These are phyloP conservation scores for Tangara arthus DNA, from an alignment of 2,797 vertebrate species.

Conservation along the genomic window DNA sequence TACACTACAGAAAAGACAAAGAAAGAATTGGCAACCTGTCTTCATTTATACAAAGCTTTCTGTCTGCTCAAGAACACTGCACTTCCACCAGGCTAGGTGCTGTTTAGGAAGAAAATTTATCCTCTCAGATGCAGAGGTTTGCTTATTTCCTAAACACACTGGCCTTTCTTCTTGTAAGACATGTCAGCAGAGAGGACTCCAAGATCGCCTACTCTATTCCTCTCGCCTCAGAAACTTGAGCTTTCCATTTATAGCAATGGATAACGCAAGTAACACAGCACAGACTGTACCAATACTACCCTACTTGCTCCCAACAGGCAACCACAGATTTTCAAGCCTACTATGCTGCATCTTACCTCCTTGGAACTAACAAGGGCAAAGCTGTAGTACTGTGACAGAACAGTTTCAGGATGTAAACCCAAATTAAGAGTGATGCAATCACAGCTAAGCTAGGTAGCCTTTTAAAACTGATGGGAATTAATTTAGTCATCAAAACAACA, in stretches of 20 bases:
- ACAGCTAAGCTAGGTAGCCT: not conserved
- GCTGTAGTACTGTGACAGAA: not conserved
- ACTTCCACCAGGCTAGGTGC: not conserved
- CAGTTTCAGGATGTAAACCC: not conserved
- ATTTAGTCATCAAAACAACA: not conserved
- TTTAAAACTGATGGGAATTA: not conserved
- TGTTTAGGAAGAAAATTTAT: not conserved
- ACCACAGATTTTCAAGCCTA: not conserved
- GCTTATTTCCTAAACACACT: not conserved
- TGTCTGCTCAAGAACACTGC: not conserved
- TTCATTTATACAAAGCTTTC: not conserved
- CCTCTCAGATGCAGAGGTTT: not conserved
- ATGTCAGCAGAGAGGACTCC: conserved; percentile 18
- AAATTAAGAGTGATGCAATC: not conserved
- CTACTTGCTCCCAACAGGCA: conserved; percentile 23
- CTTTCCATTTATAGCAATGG: conserved; percentile 39
- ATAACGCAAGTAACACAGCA: not conserved
- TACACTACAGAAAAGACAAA: not conserved
- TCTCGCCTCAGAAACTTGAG: conserved; percentile 11
- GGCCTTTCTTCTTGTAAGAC: not conserved
- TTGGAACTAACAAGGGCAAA: not conserved
- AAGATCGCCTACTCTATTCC: conserved; percentile 33
- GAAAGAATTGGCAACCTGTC: not conserved
- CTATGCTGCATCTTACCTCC: not conserved
- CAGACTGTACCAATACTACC: conserved; percentile 14